Conservation (phyloP, 2,113 vertebrate genomes). For the Tinamus guttatus region DNA sequence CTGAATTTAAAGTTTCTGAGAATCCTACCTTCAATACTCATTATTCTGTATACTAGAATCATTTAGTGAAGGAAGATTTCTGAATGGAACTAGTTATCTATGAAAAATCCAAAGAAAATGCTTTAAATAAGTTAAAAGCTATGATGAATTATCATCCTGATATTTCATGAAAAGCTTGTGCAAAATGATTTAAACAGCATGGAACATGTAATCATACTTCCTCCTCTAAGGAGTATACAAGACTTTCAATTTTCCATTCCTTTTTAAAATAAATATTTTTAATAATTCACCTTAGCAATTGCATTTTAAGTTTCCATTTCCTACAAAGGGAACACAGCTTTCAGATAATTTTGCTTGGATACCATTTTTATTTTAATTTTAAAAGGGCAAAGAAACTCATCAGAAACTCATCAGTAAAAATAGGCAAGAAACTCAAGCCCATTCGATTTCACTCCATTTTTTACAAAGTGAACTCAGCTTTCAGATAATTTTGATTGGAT, state of each 20-base stretch:
- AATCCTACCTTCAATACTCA: not conserved
- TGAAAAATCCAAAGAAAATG: not conserved
- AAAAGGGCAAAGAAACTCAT: not conserved
- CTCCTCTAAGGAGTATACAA: not conserved
- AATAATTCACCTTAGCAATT: not conserved
- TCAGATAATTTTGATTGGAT: not conserved
- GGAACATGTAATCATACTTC: not conserved
- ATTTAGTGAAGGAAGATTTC: not conserved
- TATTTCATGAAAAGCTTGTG: not conserved
- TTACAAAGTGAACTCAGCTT: not conserved
- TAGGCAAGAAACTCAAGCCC: not conserved
- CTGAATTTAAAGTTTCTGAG: not conserved
- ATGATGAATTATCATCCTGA: not conserved
- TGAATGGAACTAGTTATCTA: not conserved
- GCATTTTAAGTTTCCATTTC: not conserved
- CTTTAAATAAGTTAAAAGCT: not conserved
- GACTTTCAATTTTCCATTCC: not conserved
- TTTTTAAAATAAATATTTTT: not conserved
- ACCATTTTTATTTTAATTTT: not conserved
- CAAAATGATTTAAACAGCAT: not conserved
- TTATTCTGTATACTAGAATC: accelerated
- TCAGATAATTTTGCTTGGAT: not conserved
- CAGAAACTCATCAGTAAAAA: not conserved
- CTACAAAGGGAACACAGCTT: not conserved
- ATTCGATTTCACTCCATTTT: not conserved